Conservation (phyloP, 2,888 invertebrate species). For the Phorcus lineatus region DNA sequence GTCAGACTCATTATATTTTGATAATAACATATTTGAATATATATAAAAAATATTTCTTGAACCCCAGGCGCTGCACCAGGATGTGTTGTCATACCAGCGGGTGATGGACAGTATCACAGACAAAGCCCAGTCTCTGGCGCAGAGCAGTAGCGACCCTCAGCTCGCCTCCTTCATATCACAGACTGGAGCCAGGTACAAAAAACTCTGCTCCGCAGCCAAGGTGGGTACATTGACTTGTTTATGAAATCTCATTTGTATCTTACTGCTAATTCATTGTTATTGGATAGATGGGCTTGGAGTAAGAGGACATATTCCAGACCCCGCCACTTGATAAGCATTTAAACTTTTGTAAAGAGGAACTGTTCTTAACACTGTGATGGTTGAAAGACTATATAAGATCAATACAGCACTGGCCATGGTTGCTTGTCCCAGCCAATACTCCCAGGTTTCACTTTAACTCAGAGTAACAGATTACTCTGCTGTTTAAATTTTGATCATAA, state of each 20-base stretch:
- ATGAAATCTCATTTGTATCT: neutral
- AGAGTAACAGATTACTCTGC: too few species aligned
- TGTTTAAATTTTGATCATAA: too few species aligned
- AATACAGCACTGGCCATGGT: too few species aligned
- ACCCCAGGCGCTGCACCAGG: slow-evolving; percentile 86
- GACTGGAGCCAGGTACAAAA: slow-evolving; percentile 63
- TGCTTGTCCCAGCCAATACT: too few species aligned
- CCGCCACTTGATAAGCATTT: too few species aligned
- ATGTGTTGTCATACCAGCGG: slow-evolving; percentile 91
- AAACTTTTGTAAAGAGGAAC: too few species aligned
- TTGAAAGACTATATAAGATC: too few species aligned
- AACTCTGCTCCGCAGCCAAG: slow-evolving; percentile 64
- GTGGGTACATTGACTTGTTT: slow-evolving; percentile 37
- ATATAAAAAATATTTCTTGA: neutral
- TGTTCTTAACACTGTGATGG: too few species aligned
- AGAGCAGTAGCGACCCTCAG: slow-evolving; percentile 81
- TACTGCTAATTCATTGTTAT: neutral
- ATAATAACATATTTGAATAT: too few species aligned
- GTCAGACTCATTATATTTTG: too few species aligned
- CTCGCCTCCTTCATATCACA: slow-evolving; percentile 64
- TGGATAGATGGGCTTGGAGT: neutral
- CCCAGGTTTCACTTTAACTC: too few species aligned
- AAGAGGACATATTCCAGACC: too few species aligned
- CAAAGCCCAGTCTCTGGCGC: slow-evolving; percentile 85
- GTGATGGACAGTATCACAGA: slow-evolving; percentile 92